These are phyloP conservation scores for Macrobrachium rosenbergii DNA, from an alignment of 1,140 invertebrate genomes.

Conservation along the genomic window DNA sequence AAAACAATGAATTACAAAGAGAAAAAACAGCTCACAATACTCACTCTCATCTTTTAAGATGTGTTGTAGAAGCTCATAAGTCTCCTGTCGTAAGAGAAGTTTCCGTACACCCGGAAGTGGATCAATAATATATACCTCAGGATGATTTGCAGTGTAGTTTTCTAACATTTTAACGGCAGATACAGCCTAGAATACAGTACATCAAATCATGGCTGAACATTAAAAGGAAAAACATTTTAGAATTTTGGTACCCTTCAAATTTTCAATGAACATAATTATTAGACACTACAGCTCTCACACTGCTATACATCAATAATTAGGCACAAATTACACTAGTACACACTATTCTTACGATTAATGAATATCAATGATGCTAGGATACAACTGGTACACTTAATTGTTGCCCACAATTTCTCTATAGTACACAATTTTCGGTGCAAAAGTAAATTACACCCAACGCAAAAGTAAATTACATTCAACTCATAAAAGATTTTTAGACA, in stretches of 20 bases:
- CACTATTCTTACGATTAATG: too few species aligned
- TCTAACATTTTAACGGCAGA: constrained; percentile 50
- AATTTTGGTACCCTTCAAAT: not conserved
- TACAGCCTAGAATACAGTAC: constrained; percentile 32
- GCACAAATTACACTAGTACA: too few species aligned
- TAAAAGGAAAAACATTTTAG: not conserved
- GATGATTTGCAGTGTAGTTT: constrained; percentile 38
- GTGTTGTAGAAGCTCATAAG: constrained; percentile 48
- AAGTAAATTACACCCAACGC: too few species aligned
- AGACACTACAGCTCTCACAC: too few species aligned
- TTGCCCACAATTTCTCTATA: too few species aligned
- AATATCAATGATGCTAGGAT: too few species aligned
- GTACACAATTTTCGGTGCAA: too few species aligned
- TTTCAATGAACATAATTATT: too few species aligned
- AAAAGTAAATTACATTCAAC: too few species aligned
- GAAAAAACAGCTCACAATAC: not conserved
- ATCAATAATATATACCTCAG: constrained; percentile 47
- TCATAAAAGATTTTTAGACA: too few species aligned
- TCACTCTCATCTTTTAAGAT: constrained; percentile 41
- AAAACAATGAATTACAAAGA: not conserved
- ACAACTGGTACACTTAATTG: too few species aligned
- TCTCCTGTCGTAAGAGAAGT: constrained; percentile 45
- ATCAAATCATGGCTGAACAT: not conserved
- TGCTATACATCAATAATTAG: too few species aligned
- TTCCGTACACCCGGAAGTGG: constrained; percentile 45